Percentiles rank a stretch among this genome's conserved stretches.
Conservation (phyloP, 1,140 invertebrate species). For the Dendrolimus punctatus region DNA sequence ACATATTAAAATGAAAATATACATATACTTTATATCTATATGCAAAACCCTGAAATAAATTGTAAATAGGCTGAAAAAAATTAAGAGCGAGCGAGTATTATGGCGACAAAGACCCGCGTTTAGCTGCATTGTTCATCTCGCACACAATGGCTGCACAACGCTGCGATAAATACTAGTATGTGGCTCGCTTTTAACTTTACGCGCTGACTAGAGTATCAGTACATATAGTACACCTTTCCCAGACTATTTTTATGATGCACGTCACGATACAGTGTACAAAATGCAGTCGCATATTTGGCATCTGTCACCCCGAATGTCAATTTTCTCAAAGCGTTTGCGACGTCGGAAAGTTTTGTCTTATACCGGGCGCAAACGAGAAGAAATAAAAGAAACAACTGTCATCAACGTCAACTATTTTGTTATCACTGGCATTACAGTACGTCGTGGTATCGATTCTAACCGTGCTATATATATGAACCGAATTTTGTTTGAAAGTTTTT, state of each 20-base stretch:
- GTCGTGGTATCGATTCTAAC: not conserved
- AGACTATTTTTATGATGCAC: too few relatives aligned
- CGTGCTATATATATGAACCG: too few relatives aligned
- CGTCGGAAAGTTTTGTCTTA: constrained; percentile 40
- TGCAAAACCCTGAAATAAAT: not conserved
- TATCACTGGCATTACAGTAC: constrained; percentile 9
- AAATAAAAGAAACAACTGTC: constrained; percentile 65
- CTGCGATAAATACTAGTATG: too few relatives aligned
- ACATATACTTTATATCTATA: not conserved
- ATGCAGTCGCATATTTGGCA: constrained; percentile 21
- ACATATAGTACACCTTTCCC: not conserved
- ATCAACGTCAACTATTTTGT: constrained; percentile 44
- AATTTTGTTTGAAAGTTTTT: too few relatives aligned
- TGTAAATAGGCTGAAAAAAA: too few relatives aligned
- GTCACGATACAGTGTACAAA: constrained; percentile 6
- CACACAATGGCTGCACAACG: too few relatives aligned
- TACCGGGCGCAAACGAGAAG: constrained; percentile 35
- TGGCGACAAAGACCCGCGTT: too few relatives aligned
- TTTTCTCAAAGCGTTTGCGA: constrained; percentile 40
- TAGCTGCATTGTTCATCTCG: too few relatives aligned
- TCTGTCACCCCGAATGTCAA: constrained; percentile 50
- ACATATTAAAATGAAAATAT: not conserved
- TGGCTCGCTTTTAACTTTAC: too few relatives aligned
- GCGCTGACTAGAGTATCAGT: not conserved
- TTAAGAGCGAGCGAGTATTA: too few relatives aligned